phyloP scores from a whole-genome alignment of 2,888 invertebrate species.

The Pheosia tremula region DNA sequence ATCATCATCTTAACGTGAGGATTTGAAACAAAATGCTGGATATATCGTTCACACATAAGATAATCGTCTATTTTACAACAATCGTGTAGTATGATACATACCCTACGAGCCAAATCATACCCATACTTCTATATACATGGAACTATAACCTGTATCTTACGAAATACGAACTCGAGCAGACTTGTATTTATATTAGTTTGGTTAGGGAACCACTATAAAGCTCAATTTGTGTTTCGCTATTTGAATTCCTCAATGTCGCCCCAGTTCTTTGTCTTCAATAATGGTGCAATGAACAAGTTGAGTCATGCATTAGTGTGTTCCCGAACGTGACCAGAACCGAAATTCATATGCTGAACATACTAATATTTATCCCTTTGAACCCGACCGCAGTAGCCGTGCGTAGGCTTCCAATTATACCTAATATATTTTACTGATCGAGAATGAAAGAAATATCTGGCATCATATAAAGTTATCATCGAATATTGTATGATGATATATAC shows the following conservation, averaged over 20 bases:
- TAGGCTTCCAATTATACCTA: not conserved
- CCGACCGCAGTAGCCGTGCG: not conserved
- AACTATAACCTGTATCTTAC: no score
- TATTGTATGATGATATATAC: not conserved
- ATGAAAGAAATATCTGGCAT: not conserved
- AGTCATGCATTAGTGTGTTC: slow-evolving; percentile 56
- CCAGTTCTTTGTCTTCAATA: slow-evolving; percentile 57
- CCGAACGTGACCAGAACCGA: slow-evolving; percentile 1
- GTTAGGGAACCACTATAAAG: no score
- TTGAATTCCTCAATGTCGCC: not conserved
- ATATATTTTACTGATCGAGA: not conserved
- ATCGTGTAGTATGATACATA: no score
- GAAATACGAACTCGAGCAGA: no score
- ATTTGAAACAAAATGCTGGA: no score
- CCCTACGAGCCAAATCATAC: no score
- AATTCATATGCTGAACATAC: slow-evolving; percentile 1
- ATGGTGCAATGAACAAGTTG: slow-evolving; percentile 55
- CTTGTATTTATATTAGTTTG: no score
- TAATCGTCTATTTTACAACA: no score
- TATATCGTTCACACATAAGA: no score
- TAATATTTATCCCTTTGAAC: not conserved
- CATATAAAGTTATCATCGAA: not conserved
- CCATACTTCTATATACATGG: no score
- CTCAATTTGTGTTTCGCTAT: not conserved
- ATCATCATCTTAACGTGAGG: no score